phyloP scores from a whole-genome alignment of 2,888 invertebrate species.

The Pherbina coryleti region DNA sequence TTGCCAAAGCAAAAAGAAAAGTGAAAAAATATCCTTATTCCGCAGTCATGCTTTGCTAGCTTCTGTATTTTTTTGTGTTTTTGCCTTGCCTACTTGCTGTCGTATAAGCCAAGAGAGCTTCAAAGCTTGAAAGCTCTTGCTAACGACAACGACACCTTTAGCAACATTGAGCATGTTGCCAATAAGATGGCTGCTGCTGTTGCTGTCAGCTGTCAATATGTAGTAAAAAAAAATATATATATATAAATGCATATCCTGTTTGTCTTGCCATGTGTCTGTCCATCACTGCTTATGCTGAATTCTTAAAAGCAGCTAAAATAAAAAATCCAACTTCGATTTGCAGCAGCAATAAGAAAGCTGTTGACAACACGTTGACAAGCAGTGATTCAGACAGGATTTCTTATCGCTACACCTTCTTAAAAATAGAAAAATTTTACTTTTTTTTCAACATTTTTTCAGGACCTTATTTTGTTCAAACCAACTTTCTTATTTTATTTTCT shows the following conservation, averaged over 20 bases:
- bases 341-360: constrained; percentile 7
- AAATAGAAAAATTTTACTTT: too few relatives aligned
- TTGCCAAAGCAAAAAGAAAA: too few relatives aligned
- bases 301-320: background rate
- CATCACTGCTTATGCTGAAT: background rate
- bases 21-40: too few relatives aligned
- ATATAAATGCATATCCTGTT: constrained; percentile 15
- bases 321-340: background rate
- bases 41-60: too few relatives aligned
- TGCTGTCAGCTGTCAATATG: constrained; percentile 28
- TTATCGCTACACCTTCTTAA: background rate
- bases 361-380: constrained; percentile 42
- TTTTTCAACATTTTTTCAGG: background rate
- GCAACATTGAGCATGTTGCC: background rate
- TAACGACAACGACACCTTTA: constrained; percentile 20
- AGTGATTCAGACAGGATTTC: constrained; percentile 38
- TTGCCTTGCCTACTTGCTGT: constrained; percentile 2
- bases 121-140: background rate
- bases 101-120: background rate
- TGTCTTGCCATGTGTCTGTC: background rate
- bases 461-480: background rate
- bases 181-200: background rate
- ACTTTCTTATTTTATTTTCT: background rate
- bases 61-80: background rate
- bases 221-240: background rate